These are phyloP conservation scores for Nymphalis io DNA, from an alignment of 1,140 invertebrate genomes.

Conservation along the genomic window DNA sequence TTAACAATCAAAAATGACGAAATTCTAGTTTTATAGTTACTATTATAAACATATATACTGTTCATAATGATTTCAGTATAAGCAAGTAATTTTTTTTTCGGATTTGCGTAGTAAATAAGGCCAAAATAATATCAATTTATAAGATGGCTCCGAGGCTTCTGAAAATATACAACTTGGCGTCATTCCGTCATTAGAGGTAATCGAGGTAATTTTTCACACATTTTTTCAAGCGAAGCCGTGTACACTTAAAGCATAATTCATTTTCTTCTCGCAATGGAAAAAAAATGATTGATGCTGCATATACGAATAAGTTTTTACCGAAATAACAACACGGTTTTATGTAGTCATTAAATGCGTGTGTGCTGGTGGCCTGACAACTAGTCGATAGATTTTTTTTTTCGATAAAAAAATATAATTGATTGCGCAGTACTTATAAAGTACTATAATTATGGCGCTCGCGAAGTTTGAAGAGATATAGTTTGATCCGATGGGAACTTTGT, in stretches of 20 bases:
- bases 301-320: conserved; percentile 51
- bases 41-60: neutral
- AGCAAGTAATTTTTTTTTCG: conserved; percentile 21
- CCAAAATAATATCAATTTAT: conserved; percentile 51
- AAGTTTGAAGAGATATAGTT: conserved; percentile 34
- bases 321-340: conserved; percentile 55
- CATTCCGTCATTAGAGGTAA: conserved; percentile 66
- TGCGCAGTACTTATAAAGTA: conserved; percentile 33
- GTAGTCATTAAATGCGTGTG: conserved; percentile 50
- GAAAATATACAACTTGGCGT: conserved; percentile 52
- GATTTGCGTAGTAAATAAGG: conserved; percentile 27
- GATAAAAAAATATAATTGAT: conserved; percentile 48
- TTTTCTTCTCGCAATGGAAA: conserved; percentile 60
- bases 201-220: conserved; percentile 70
- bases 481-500: conserved; percentile 31
- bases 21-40: too few species aligned
- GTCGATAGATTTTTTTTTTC: conserved; percentile 42
- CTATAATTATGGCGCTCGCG: conserved; percentile 39
- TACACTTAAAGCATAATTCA: conserved; percentile 67
- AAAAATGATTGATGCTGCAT: conserved; percentile 74
- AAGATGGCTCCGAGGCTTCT: conserved; percentile 46
- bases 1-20: too few species aligned
- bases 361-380: conserved; percentile 46
- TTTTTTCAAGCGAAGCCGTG: conserved; percentile 62
- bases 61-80: neutral